phyloP scores from a whole-genome alignment of 2,113 vertebrate genomes.

The Nothoprocta pentlandii region DNA sequence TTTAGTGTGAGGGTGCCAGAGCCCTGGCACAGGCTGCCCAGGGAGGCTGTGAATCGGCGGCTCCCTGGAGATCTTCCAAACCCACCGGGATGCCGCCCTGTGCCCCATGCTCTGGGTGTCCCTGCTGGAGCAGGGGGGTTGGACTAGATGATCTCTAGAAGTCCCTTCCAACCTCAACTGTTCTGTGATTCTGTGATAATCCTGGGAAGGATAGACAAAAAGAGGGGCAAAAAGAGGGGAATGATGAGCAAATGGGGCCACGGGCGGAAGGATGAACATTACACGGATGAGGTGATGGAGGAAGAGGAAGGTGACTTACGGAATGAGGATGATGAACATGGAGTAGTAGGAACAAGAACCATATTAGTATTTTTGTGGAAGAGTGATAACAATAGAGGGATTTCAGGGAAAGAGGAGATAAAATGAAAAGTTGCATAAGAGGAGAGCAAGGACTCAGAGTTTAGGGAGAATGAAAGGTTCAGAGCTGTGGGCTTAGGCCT shows the following conservation, averaged over 20 bases:
- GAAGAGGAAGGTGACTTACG: accelerated
- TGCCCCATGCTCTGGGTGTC: too few relatives aligned
- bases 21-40: too few relatives aligned
- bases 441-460: accelerated
- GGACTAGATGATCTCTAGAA: too few relatives aligned
- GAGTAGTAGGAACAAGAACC: background rate
- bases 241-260: background rate
- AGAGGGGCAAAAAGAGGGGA: background rate
- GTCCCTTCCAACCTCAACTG: too few relatives aligned
- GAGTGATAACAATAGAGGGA: background rate
- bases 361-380: background rate
- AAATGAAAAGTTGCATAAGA: background rate
- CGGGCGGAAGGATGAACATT: background rate
- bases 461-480: background rate
- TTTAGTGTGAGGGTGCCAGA: too few relatives aligned
- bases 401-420: background rate
- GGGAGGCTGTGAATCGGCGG: too few relatives aligned
- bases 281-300: background rate
- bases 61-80: too few relatives aligned
- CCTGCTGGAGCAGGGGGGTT: too few relatives aligned
- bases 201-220: accelerated
- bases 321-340: background rate
- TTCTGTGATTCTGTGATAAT: background rate
- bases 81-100: too few relatives aligned
- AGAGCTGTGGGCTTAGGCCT: background rate